phyloP scores from a whole-genome alignment of 2,888 invertebrate species.

The Rhingia rostrata region DNA sequence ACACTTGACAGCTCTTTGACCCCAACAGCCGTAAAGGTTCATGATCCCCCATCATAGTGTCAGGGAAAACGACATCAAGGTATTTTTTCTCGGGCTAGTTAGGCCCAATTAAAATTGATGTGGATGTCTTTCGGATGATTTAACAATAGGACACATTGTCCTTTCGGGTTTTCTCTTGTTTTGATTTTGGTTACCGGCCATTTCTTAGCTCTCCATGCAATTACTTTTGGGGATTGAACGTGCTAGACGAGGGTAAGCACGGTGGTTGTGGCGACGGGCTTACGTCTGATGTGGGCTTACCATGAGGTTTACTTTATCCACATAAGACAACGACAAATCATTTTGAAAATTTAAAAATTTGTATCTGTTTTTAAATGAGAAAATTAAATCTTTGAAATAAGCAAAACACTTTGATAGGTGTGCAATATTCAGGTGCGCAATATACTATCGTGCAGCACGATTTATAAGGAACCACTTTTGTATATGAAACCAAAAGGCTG shows the following conservation, averaged over 20 bases:
- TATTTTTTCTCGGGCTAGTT: conserved; percentile 45
- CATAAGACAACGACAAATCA: conserved; percentile 20
- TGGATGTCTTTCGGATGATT: conserved; percentile 71
- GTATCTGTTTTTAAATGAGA: no score
- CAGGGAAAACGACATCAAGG: conserved; percentile 34
- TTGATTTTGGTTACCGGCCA: conserved; percentile 21
- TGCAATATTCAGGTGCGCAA: no score
- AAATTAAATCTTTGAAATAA: no score
- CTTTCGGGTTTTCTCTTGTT: conserved; percentile 27
- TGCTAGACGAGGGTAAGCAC: conserved; percentile 53
- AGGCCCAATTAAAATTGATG: conserved; percentile 73
- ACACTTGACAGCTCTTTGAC: conserved; percentile 52
- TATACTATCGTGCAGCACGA: no score
- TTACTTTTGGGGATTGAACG: conserved; percentile 68
- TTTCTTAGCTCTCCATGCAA: conserved; percentile 61
- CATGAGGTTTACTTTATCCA: conserved; percentile 27
- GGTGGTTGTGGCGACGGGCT: conserved; percentile 44
- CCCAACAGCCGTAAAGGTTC: conserved; percentile 56
- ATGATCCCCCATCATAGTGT: conserved; percentile 55
- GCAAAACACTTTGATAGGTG: no score
- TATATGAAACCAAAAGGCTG: no score
- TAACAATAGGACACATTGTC: conserved; percentile 60
- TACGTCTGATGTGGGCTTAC: conserved; percentile 33
- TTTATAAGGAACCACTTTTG: no score
- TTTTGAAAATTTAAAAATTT: conserved; percentile 7